Percentiles rank a stretch among this genome's conserved stretches.
phyloP scores from a whole-genome alignment of 1,140 invertebrate species.

The Anadara kagoshimensis region DNA sequence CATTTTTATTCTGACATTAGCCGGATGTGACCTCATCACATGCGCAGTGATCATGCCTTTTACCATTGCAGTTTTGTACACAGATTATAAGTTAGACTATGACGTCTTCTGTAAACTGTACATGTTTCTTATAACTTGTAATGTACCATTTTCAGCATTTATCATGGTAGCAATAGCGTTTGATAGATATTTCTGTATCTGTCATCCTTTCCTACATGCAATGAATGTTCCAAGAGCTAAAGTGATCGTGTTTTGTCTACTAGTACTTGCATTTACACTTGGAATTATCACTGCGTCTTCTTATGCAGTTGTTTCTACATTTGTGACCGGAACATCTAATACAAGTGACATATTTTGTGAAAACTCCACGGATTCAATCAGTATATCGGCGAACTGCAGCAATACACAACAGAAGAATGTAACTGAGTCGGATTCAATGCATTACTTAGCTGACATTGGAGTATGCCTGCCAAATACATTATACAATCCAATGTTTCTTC shows the following conservation, averaged over 20 bases:
- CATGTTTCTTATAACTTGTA: constrained; percentile 70
- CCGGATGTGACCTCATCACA: constrained; percentile 66
- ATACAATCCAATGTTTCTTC: constrained; percentile 47
- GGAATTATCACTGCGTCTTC: constrained; percentile 64
- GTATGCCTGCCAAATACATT: constrained; percentile 47
- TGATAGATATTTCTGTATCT: constrained; percentile 72
- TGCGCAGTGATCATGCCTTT: constrained; percentile 66
- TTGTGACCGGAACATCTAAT: constrained; percentile 1
- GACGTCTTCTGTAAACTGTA: constrained; percentile 70
- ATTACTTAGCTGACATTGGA: constrained; percentile 18
- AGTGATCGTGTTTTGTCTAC: constrained; percentile 56
- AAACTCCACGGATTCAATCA: constrained; percentile 21
- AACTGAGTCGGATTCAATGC: neutral
- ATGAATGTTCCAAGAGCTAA: constrained; percentile 65
- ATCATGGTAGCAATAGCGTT: constrained; percentile 73
- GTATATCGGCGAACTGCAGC: neutral
- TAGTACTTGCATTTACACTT: constrained; percentile 56
- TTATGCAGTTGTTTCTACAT: constrained; percentile 53
- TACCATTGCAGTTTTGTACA: constrained; percentile 64
- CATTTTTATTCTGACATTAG: constrained; percentile 70
- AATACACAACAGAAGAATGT: neutral
- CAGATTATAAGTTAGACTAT: constrained; percentile 52
- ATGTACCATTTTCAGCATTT: constrained; percentile 69
- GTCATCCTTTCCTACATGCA: constrained; percentile 65
- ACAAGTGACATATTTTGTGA: constrained; percentile 14